These are phyloP conservation scores for Castor canadensis DNA, from an alignment of 2,113 vertebrate genomes.

Conservation along the genomic window DNA sequence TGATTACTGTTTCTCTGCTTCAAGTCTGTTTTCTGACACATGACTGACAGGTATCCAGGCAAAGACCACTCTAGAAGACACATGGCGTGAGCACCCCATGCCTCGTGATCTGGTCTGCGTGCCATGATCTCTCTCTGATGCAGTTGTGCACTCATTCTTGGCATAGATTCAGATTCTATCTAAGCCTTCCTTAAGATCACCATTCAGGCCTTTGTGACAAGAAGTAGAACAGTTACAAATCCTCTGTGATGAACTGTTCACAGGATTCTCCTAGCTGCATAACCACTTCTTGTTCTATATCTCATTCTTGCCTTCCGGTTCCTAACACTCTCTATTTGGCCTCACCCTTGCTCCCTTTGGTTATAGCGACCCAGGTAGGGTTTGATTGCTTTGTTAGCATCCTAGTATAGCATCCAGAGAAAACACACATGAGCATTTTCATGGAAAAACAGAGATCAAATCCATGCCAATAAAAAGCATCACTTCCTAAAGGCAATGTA, in stretches of 20 bases:
- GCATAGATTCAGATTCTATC: not conserved
- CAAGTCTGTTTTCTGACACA: not conserved
- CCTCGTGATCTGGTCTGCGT: too few relatives aligned
- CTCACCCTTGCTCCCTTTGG: not conserved
- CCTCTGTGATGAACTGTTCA: not conserved
- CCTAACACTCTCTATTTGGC: not conserved
- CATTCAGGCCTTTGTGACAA: rapidly evolving
- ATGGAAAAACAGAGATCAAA: not conserved
- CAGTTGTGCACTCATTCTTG: not conserved
- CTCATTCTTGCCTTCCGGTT: not conserved
- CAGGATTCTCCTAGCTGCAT: not conserved
- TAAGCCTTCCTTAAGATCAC: not conserved
- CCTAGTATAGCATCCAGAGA: not conserved
- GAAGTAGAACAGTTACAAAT: not conserved
- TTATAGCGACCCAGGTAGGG: not conserved
- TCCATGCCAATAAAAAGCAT: not conserved
- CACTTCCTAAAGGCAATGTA: not conserved
- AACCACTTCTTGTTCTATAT: not conserved
- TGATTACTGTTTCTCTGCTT: not conserved
- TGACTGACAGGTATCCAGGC: rapidly evolving
- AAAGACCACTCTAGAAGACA: not conserved
- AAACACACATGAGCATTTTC: not conserved
- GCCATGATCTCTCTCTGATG: rapidly evolving
- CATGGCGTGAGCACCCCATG: rapidly evolving
- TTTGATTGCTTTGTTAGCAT: not conserved